Evolutionary conservation across 2,888 invertebrate genomes (phyloP), one percentile per base, ranked within the genome.

Genomic region (Drosophila demipolita): DNA sequence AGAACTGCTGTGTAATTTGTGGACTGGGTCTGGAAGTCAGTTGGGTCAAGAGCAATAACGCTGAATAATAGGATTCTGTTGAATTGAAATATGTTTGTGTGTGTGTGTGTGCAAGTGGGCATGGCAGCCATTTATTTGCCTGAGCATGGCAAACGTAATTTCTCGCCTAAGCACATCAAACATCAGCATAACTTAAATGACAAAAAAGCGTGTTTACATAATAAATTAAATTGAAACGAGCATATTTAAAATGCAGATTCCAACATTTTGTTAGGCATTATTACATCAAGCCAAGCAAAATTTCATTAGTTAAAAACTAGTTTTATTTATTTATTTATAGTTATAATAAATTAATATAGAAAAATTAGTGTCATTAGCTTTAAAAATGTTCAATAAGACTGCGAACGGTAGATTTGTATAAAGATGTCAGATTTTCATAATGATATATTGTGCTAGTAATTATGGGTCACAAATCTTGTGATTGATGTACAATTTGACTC

Each of bases 11-110:
- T 20, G 66, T 52, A 45, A 45, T 60, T 68, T 66, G 52, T 59
- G 50, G 49, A 38, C 48, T 52, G 62, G 69, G 48, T 49, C 54
- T 58, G 58, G 35, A 50, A 63, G 66, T 70, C 62, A 61, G 64
- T 70, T 72, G 76, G 83, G 83, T 83, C 83, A 83, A 83, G 83
- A 87, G 82, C 83, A 83, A 87, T 87, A 82, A 87, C 70, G 87
- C 54, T 87, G 85, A 82, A 83, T 83, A 83, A 87, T 87, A 77
- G 70, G 83, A 87, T 87, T 87, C 74, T 67, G 63, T 57, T 54
- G 73, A 20, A 57, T 66, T 66, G 61, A 70, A 74, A 79, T 69
- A 36, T 50, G 38, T 64, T 20, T 54, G 23, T 53, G 26, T 59
- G 38, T 60, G 53, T 42, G 42, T 61, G 26, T 62, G 48, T 40